phyloP scores from a whole-genome alignment of 2,797 vertebrate genomes.

The Acanthurus leucopareius region DNA sequence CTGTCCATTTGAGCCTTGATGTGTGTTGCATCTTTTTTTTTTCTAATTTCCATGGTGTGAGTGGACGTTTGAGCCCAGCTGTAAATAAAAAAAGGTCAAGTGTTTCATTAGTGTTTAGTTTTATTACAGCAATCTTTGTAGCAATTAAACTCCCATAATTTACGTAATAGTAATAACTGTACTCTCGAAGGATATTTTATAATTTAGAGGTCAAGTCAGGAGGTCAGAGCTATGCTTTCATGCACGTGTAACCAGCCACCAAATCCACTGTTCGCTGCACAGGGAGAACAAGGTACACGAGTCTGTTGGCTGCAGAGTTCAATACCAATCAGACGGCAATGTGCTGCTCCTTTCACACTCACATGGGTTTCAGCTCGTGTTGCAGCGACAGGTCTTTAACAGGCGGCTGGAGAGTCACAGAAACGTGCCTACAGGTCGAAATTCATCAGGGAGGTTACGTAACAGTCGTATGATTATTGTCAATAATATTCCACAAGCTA shows the following conservation, averaged over 20 bases:
- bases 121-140: neutral
- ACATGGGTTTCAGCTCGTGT: slow-evolving; percentile 22
- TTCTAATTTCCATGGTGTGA: too few relatives aligned
- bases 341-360: slow-evolving; percentile 12
- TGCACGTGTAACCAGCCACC: slow-evolving; percentile 24
- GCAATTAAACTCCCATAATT: neutral
- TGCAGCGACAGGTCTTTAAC: neutral
- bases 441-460: slow-evolving; percentile 13
- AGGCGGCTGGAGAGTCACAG: neutral
- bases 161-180: neutral
- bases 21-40: slow-evolving; percentile 6
- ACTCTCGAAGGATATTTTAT: neutral
- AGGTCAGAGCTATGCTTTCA: slow-evolving; percentile 1
- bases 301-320: slow-evolving; percentile 43
- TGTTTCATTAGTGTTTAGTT: neutral
- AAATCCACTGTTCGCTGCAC: neutral
- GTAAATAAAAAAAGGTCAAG: neutral
- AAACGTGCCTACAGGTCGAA: slow-evolving; percentile 35
- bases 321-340: slow-evolving; percentile 49
- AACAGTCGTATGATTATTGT: slow-evolving; percentile 1
- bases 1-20: slow-evolving; percentile 26
- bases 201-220: neutral
- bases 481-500: neutral
- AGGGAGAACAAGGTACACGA: slow-evolving; percentile 3
- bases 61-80: neutral